Evolutionary conservation across 2,113 vertebrate species (phyloP), one percentile per base, ranked within the genome.

Genomic region (Salvelinus namaycush): DNA sequence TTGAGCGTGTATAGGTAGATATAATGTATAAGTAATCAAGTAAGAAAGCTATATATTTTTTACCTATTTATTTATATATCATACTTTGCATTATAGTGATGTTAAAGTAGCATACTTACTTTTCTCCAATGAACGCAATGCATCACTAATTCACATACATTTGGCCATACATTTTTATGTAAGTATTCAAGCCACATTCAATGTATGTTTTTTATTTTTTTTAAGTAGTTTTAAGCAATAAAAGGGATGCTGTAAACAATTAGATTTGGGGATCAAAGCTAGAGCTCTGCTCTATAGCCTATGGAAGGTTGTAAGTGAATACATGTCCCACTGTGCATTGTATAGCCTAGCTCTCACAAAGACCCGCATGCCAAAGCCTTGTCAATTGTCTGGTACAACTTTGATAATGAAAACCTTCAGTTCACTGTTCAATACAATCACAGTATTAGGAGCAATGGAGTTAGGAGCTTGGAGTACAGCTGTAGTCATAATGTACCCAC

Each of bases 271-370:
- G 85, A 92, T 93, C 87, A 92, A 93, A 92, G 89, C 77, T 87
- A 72, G 48, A 68, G 75, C 88, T 87, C 85, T 76, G 84, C 87
- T 87, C 51, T 70, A 84, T 81, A 85, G 87, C 88, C 89, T 89
- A 80, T 88, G 90, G 90, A 89, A 89, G 86, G 85, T 44, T 89
- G 87, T 88, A 87, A 86, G 82, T 91, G 90, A 89, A 92, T 92
- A 89, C 87, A 85, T 82, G 83, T 79, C 90, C 89, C 89, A 88
- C 89, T 92, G 90, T 92, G 90, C 88, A 90, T 92, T 92, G 88
- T 87, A 82, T 76, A 77, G 77, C 79, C 77, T 76, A 76, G 80
- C 31, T 85, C 76, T 85, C 79, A 83, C 86, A 88, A 86, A 86
- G 86, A 89, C 82, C 86, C 83, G 84, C 87, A 84, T 85, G 80